Conservation (phyloP, 2,797 vertebrate species). For the Bucorvus abyssinicus region DNA sequence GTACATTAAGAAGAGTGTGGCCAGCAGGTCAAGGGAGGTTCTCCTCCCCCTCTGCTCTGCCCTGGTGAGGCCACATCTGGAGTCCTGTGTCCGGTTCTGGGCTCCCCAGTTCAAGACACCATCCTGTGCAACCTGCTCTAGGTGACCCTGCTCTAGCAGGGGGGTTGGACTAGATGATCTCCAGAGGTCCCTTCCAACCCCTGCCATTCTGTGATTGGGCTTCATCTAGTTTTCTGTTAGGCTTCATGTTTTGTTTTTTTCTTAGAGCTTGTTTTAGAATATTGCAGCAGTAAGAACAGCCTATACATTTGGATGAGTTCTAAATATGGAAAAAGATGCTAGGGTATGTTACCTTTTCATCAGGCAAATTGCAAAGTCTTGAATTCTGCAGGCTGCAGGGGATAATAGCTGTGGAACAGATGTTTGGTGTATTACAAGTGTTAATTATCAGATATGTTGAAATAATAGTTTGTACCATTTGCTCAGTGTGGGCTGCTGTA, state of each 20-base stretch:
- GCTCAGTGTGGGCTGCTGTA: background rate
- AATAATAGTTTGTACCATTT: background rate
- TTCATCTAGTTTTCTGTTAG: background rate
- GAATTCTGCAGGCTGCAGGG: background rate
- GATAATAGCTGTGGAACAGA: background rate
- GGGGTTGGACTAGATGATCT: too few relatives aligned
- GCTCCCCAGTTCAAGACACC: too few relatives aligned
- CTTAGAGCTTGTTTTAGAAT: background rate
- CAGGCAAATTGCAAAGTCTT: background rate
- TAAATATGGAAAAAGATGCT: background rate
- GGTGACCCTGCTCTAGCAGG: too few relatives aligned
- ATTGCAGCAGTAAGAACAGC: background rate
- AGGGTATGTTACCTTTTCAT: background rate
- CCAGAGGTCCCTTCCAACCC: too few relatives aligned
- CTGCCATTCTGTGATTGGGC: too few relatives aligned
- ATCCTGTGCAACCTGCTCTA: too few relatives aligned
- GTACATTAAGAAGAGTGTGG: too few relatives aligned
- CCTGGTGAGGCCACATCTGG: too few relatives aligned
- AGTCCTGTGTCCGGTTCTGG: too few relatives aligned
- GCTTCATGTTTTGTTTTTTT: background rate
- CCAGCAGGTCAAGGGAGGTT: too few relatives aligned
- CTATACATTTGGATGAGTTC: background rate
- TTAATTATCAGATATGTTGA: background rate
- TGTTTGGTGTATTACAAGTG: background rate
- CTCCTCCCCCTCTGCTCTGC: too few relatives aligned